These are phyloP conservation scores for Zapus hudsonius DNA, from an alignment of 2,113 vertebrate genomes.

Conservation along the genomic window DNA sequence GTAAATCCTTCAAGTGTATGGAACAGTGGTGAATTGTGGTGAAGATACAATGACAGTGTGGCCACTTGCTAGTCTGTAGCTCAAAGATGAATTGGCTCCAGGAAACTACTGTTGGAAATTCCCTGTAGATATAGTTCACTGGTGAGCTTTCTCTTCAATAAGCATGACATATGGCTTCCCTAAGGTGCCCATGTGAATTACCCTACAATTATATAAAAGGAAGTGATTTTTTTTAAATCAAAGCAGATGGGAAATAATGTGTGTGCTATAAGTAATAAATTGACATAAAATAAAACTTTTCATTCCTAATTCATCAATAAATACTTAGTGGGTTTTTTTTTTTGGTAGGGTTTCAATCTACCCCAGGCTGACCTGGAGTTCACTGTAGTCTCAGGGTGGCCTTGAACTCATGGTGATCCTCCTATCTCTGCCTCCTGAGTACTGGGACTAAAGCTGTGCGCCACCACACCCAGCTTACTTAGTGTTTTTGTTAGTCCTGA, in stretches of 20 bases:
- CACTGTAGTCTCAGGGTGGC: too few species aligned
- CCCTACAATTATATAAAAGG: neutral
- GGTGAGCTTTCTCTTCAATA: neutral
- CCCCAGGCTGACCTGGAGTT: too few species aligned
- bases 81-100: neutral
- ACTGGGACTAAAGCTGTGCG: too few species aligned
- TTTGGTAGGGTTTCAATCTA: too few species aligned
- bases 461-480: too few species aligned
- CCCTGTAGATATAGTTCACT: neutral
- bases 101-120: neutral
- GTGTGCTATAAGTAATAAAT: neutral
- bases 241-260: neutral
- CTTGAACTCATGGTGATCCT: too few species aligned
- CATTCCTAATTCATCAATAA: neutral
- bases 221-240: neutral
- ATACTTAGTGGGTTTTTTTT: too few species aligned
- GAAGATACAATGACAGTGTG: neutral
- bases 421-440: too few species aligned
- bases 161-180: neutral
- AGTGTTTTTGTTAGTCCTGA: too few species aligned
- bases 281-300: neutral
- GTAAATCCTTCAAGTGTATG: neutral
- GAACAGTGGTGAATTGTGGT: neutral
- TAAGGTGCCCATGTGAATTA: neutral
- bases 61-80: neutral